Conservation (phyloP, 2,888 invertebrate species). For the Patella caerulea region DNA sequence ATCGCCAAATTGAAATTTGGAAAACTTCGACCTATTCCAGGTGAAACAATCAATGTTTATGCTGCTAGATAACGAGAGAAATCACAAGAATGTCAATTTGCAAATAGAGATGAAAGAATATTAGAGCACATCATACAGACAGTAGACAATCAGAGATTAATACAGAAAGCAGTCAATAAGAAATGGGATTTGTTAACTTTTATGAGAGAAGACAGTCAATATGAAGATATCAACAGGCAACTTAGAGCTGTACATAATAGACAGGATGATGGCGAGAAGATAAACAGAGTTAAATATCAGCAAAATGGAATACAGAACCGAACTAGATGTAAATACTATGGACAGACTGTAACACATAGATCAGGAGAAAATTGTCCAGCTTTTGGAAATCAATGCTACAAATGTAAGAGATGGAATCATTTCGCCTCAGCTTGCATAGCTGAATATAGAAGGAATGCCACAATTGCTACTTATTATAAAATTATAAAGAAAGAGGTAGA, state of each 20-base stretch:
- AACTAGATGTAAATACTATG: constrained; percentile 1
- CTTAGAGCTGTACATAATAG: background rate
- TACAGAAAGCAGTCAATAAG: constrained; percentile 7
- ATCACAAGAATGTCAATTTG: constrained; percentile 25
- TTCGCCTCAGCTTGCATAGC: background rate
- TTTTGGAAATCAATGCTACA: background rate
- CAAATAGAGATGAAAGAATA: constrained; percentile 16
- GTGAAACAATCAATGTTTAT: no score
- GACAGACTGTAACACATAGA: background rate
- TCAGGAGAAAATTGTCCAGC: background rate
- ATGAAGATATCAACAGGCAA: background rate
- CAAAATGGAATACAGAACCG: background rate
- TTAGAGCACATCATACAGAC: constrained; percentile 26
- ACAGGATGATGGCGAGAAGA: background rate
- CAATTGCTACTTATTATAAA: no score
- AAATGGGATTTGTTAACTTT: background rate
- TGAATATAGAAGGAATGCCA: background rate
- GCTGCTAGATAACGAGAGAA: constrained; percentile 24
- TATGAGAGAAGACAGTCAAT: background rate
- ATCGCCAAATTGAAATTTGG: background rate
- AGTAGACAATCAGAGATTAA: constrained; percentile 13
- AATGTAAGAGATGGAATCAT: constrained; percentile 10
- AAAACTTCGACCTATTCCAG: no score
- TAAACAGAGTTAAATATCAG: background rate
- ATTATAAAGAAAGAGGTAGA: background rate